Evolutionary conservation across 2,797 vertebrate genomes (phyloP).

Genomic region (Sebastes umbrosus): DNA sequence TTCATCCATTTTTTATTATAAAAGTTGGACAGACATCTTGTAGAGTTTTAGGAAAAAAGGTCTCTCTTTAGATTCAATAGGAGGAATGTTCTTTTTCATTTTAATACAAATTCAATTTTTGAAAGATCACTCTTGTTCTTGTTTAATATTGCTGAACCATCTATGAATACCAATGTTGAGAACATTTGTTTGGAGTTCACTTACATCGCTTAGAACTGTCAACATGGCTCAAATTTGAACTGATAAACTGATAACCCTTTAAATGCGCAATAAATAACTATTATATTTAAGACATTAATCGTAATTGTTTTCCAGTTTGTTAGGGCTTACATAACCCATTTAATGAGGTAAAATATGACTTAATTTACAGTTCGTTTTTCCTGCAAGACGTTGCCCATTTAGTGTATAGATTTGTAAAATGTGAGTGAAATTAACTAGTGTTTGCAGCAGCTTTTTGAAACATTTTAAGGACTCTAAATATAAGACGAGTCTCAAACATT

Average conservation of each 20-base stretch:
- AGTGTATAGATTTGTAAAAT: no score
- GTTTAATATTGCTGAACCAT: neutral
- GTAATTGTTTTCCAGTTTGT: neutral
- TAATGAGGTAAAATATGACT: neutral
- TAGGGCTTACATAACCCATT: neutral
- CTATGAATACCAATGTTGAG: neutral
- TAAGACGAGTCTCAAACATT: no score
- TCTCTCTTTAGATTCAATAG: neutral
- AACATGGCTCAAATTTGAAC: neutral
- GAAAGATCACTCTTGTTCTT: neutral
- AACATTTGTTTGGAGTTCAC: neutral
- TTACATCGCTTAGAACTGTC: neutral
- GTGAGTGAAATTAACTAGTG: no score
- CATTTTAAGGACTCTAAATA: no score
- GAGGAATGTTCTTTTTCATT: neutral
- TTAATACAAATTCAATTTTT: no score
- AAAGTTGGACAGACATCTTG: neutral
- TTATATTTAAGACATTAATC: rapidly evolving
- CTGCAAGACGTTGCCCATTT: no score
- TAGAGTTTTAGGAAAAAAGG: neutral
- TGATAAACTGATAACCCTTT: neutral
- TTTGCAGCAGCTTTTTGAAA: no score
- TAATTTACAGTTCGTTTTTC: neutral
- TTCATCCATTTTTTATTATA: neutral
- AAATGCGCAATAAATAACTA: neutral